Conservation (phyloP, 23 tunicate genomes). For the Phallusia fumigata region DNA sequence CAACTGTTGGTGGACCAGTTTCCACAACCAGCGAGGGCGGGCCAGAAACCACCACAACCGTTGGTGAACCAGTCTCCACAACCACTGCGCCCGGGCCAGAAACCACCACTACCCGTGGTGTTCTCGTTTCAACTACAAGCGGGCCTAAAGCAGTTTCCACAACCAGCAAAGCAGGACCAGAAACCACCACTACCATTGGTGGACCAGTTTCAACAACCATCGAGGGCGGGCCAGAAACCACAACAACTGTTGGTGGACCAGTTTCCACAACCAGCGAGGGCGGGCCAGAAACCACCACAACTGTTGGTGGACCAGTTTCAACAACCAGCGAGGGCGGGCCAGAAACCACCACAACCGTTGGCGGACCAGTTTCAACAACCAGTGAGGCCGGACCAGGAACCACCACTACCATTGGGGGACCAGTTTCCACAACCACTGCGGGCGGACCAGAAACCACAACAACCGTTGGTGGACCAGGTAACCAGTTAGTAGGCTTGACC, state of each 20-base stretch:
- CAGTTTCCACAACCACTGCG: constrained; percentile 7
- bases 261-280: constrained; percentile 14
- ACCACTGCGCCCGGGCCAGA: constrained; percentile 15
- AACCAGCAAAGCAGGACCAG: constrained; percentile 13
- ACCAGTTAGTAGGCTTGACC: background rate
- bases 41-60: constrained; percentile 38
- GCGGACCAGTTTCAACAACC: background rate
- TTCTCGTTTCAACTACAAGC: constrained; percentile 25
- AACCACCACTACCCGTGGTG: constrained; percentile 20
- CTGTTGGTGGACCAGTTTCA: constrained; percentile 12
- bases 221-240: background rate
- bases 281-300: constrained; percentile 25
- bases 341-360: constrained; percentile 11
- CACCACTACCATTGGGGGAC: constrained; percentile 16
- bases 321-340: constrained; percentile 1
- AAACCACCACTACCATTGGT: constrained; percentile 1
- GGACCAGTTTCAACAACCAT: constrained; percentile 23
- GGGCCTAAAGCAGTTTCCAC: constrained; percentile 29
- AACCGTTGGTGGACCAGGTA: constrained; percentile 1
- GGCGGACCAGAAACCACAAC: constrained; percentile 19
- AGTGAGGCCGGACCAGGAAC: constrained; percentile 12
- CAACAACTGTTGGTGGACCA: constrained; percentile 10
- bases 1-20: constrained; percentile 2
- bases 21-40: constrained; percentile 24
- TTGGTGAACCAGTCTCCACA: constrained; percentile 13